Conservation (phyloP, 1,140 invertebrate species). For the Drusus annulatus region DNA sequence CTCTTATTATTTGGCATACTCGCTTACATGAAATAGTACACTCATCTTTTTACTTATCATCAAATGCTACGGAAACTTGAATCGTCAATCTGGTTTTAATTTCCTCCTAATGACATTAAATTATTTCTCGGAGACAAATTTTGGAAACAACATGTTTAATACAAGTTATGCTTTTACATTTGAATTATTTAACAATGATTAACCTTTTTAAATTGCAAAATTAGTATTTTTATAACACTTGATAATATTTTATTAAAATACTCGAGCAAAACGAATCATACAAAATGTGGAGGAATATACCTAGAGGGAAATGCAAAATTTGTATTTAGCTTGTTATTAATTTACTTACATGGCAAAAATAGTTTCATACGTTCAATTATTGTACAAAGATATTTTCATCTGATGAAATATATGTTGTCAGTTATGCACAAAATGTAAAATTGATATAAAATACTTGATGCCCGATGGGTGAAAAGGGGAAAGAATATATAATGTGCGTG, state of each 20-base stretch:
- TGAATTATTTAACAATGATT: neutral
- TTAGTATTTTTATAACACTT: no score
- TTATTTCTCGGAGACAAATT: neutral
- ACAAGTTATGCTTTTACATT: neutral
- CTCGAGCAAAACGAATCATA: constrained; percentile 33
- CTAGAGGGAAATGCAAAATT: neutral
- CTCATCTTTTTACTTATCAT: no score
- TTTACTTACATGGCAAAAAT: no score
- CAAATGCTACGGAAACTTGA: no score
- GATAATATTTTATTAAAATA: no score
- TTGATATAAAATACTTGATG: neutral
- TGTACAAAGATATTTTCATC: neutral
- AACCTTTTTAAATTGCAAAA: no score
- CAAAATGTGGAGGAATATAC: constrained; percentile 21
- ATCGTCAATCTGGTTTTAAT: no score
- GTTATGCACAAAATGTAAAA: constrained; percentile 19
- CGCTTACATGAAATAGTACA: no score
- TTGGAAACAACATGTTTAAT: constrained; percentile 4
- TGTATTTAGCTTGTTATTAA: neutral
- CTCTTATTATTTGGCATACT: constrained; percentile 21
- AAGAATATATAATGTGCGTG: constrained; percentile 27
- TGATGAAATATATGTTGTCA: constrained; percentile 4
- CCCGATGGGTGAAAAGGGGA: constrained; percentile 25
- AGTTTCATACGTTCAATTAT: no score
- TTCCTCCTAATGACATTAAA: no score